Percentiles rank a stretch among this genome's conserved stretches.
Evolutionary conservation across 2,113 vertebrate genomes (phyloP).

Genomic region (Psilopogon haemacephalus): DNA sequence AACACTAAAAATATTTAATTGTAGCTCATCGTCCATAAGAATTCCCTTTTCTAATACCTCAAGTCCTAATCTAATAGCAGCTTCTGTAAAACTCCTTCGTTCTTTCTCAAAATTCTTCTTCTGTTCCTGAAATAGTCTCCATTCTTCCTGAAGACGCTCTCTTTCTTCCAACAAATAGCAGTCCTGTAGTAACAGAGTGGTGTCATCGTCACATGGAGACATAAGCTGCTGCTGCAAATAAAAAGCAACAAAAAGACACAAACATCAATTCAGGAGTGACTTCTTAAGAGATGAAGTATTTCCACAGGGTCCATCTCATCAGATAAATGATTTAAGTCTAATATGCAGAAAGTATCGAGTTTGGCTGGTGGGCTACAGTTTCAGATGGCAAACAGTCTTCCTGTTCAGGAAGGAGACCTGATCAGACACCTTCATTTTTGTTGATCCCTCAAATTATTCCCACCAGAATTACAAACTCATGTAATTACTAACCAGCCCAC

Average conservation of each 20-base stretch:
- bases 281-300: background rate
- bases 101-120: constrained; percentile 95
- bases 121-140: constrained; percentile 91
- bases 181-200: constrained; percentile 85
- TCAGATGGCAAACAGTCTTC: background rate
- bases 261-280: background rate
- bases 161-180: constrained; percentile 95
- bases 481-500: background rate
- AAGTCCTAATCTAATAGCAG: constrained; percentile 91
- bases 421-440: background rate
- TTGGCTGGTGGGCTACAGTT: background rate
- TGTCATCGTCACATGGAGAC: constrained; percentile 89
- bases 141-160: constrained; percentile 93
- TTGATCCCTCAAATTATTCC: background rate
- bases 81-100: constrained; percentile 92
- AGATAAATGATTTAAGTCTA: background rate
- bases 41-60: constrained; percentile 78
- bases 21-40: background rate
- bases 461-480: background rate
- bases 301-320: background rate
- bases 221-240: constrained; percentile 87
- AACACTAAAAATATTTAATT: background rate
- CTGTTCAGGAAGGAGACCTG: background rate
- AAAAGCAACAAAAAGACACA: background rate
- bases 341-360: background rate